Evolutionary conservation across 2,113 vertebrate species (phyloP).

Genomic region (Bubo scandiacus): DNA sequence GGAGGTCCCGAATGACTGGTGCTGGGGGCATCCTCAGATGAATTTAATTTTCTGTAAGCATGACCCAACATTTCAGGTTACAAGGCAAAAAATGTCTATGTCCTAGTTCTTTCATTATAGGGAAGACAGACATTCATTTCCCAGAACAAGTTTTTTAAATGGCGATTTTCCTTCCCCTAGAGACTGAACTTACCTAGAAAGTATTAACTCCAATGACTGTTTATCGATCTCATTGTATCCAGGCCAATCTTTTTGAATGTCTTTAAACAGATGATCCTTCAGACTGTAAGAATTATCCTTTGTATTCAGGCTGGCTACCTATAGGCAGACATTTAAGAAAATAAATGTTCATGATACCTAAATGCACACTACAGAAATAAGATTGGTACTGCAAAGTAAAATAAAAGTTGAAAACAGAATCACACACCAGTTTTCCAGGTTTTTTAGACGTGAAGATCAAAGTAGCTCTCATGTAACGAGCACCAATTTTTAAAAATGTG

Average conservation of each 20-base stretch:
- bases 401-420: background rate
- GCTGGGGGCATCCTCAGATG: slow-evolving; percentile 66
- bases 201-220: slow-evolving; percentile 78
- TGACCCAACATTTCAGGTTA: slow-evolving; percentile 54
- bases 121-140: background rate
- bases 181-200: slow-evolving; percentile 79
- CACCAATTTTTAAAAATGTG: background rate
- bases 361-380: background rate
- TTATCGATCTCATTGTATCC: slow-evolving; percentile 88
- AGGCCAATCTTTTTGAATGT: slow-evolving; percentile 90
- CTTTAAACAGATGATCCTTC: slow-evolving; percentile 89
- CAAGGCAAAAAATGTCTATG: background rate
- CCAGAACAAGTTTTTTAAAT: background rate
- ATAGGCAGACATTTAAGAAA: slow-evolving; percentile 8
- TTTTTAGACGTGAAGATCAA: background rate
- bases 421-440: background rate
- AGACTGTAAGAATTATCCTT: slow-evolving; percentile 89
- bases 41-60: slow-evolving; percentile 73
- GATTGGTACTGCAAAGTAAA: background rate
- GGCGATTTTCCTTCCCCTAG: background rate
- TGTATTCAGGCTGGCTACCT: slow-evolving; percentile 90
- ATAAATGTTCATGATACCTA: background rate
- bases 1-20: slow-evolving; percentile 47
- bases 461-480: background rate
- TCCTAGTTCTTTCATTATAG: background rate